A percentile compares a stretch with the other conserved stretches of the same genome.
Evolutionary conservation across 2,888 invertebrate genomes (phyloP).

Genomic region (Carcina quercana): DNA sequence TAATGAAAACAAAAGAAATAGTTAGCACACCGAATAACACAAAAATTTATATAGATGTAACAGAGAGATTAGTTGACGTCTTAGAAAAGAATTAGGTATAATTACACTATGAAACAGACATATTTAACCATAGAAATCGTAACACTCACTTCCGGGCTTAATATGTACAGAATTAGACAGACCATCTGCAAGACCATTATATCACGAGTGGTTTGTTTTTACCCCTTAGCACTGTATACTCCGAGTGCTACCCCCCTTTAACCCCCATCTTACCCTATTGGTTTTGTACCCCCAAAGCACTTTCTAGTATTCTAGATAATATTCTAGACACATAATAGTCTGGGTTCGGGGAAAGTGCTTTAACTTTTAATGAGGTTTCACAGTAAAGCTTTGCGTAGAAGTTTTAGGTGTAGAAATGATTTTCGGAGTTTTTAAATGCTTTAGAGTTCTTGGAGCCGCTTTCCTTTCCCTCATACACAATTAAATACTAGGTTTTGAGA

Average conservation of each 20-base stretch:
- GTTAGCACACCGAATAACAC: slow-evolving; percentile 5
- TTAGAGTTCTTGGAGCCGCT: slow-evolving; percentile 49
- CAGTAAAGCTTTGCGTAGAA: slow-evolving; percentile 62
- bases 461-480: slow-evolving; percentile 36
- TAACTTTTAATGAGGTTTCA: slow-evolving; percentile 21
- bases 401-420: slow-evolving; percentile 45
- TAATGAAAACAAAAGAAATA: slow-evolving; percentile 1
- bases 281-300: slow-evolving; percentile 41
- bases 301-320: slow-evolving; percentile 32
- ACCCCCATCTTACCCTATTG: slow-evolving; percentile 23
- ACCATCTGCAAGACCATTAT: slow-evolving; percentile 16
- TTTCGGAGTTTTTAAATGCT: slow-evolving; percentile 43
- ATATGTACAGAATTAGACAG: slow-evolving; percentile 45
- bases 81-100: slow-evolving; percentile 29
- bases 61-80: slow-evolving; percentile 44
- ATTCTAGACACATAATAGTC: slow-evolving; percentile 30
- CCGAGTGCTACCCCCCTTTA: slow-evolving; percentile 35
- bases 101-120: slow-evolving; percentile 39
- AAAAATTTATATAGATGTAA: slow-evolving; percentile 5
- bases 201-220: slow-evolving; percentile 29
- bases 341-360: slow-evolving; percentile 23
- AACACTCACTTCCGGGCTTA: slow-evolving; percentile 54
- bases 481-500: slow-evolving; percentile 14
- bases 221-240: slow-evolving; percentile 35
- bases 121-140: slow-evolving; percentile 72